phyloP scores from a whole-genome alignment of 2,888 invertebrate genomes.

The Deilephila porcellus region DNA sequence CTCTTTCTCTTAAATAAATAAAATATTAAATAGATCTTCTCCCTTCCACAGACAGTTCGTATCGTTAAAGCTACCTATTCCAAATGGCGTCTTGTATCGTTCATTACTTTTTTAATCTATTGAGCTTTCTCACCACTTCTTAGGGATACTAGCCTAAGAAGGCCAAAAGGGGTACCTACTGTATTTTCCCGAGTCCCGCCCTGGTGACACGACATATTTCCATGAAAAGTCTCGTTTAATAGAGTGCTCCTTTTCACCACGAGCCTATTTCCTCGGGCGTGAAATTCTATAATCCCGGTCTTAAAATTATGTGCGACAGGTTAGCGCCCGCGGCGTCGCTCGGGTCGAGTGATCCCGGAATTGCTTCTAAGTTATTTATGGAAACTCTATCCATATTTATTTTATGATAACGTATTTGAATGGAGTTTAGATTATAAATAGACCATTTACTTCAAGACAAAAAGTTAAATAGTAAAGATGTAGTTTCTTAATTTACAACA shows the following conservation, averaged over 20 bases:
- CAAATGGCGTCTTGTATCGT: too few relatives aligned
- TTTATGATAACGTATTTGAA: background rate
- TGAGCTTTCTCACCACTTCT: too few relatives aligned
- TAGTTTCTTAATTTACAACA: too few relatives aligned
- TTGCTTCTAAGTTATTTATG: slow-evolving; percentile 20
- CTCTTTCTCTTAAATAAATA: too few relatives aligned
- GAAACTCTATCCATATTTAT: background rate
- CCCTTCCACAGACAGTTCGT: too few relatives aligned
- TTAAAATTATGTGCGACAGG: slow-evolving; percentile 19
- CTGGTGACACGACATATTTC: slow-evolving; percentile 27
- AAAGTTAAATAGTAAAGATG: too few relatives aligned
- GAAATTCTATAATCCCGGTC: slow-evolving; percentile 25
- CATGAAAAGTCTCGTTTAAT: slow-evolving; percentile 22
- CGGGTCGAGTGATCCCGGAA: slow-evolving; percentile 4
- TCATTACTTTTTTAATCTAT: too few relatives aligned
- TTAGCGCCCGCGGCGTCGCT: slow-evolving; percentile 17
- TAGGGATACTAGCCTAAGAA: too few relatives aligned
- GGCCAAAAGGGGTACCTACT: too few relatives aligned
- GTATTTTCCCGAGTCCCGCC: background rate
- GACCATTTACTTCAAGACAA: too few relatives aligned
- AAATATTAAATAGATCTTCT: too few relatives aligned
- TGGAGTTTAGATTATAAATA: background rate
- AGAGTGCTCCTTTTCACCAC: slow-evolving; percentile 20
- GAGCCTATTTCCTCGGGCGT: slow-evolving; percentile 22
- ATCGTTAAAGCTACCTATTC: too few relatives aligned